Conservation (phyloP, 2,797 vertebrate species). For the Manis pentadactyla region DNA sequence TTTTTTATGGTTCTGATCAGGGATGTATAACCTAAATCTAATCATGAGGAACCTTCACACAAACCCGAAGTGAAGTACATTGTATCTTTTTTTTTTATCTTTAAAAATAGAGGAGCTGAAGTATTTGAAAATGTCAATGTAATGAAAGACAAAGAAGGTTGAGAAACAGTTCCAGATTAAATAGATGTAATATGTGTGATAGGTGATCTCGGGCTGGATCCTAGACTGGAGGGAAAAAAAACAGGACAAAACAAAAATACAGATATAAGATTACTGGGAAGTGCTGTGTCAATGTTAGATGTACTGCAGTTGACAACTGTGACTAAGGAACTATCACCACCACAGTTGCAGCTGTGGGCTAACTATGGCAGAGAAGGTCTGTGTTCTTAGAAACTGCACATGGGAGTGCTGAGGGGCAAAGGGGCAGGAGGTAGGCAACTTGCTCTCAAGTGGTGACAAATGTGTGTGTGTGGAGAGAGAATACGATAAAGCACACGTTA, state of each 20-base stretch:
- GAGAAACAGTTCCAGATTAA: neutral
- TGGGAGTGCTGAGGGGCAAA: neutral
- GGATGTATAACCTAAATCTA: neutral
- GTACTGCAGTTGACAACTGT: neutral
- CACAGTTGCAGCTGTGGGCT: too few relatives aligned
- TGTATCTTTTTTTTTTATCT: neutral
- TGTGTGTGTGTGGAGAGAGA: neutral
- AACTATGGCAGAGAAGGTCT: neutral
- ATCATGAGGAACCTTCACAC: neutral
- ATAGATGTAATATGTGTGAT: neutral
- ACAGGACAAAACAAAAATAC: neutral
- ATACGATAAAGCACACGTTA: neutral
- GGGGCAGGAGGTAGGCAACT: neutral
- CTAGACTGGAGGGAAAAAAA: neutral
- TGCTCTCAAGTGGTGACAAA: neutral
- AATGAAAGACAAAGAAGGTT: neutral
- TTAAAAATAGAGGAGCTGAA: neutral
- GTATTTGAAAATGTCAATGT: neutral
- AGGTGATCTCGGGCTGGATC: neutral
- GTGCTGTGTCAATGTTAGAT: neutral
- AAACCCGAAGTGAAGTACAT: neutral
- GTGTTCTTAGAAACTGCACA: neutral
- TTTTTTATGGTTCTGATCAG: neutral
- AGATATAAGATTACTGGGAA: neutral
- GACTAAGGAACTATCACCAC: too few relatives aligned